These are phyloP conservation scores for Brevipalpus yothersi DNA, from an alignment of 1,140 invertebrate genomes.

Conservation along the genomic window DNA sequence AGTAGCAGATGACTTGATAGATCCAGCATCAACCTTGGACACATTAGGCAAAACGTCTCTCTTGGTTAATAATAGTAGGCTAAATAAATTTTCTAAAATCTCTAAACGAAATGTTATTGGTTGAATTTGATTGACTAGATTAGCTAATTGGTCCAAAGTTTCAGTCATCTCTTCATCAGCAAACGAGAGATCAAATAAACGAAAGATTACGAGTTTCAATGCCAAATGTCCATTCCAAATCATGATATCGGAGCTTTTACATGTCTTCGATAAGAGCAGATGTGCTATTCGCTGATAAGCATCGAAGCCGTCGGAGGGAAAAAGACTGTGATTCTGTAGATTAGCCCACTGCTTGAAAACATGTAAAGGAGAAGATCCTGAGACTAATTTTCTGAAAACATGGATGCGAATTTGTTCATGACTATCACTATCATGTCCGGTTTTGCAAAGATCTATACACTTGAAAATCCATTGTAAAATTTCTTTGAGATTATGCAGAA, in stretches of 20 bases:
- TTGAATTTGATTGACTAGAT: slow-evolving; percentile 16
- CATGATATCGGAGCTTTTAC: background rate
- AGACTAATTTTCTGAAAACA: background rate
- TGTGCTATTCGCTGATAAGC: no score
- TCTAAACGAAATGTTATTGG: slow-evolving; percentile 19
- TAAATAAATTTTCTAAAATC: slow-evolving; percentile 23
- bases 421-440: background rate
- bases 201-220: background rate
- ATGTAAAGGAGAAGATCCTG: background rate
- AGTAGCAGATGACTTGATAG: background rate
- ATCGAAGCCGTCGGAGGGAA: no score
- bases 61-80: slow-evolving; percentile 20
- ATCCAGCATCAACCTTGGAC: no score
- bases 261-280: no score
- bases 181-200: background rate
- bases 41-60: slow-evolving; percentile 13
- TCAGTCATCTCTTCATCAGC: background rate
- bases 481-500: background rate
- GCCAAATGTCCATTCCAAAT: background rate
- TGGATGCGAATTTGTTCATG: background rate
- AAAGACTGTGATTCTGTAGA: background rate
- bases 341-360: background rate
- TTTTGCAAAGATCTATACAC: background rate
- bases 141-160: background rate
- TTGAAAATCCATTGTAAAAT: background rate